Conservation (phyloP, 1,140 invertebrate species). For the Thaumatotibia leucotreta region DNA sequence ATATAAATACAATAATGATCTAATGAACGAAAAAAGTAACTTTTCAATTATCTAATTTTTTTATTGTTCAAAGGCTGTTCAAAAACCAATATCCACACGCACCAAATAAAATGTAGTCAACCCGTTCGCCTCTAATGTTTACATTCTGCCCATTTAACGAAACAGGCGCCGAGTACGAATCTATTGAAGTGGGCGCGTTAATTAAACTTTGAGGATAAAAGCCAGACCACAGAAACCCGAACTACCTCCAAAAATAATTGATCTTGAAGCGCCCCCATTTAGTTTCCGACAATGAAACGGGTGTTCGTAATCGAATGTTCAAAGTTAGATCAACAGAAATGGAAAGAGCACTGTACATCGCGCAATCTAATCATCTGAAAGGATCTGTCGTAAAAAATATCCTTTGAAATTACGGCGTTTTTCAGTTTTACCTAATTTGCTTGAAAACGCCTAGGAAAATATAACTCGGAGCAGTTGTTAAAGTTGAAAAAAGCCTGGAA, state of each 20-base stretch:
- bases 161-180: not conserved
- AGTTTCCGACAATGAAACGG: not conserved
- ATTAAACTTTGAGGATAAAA: slow-evolving; percentile 5
- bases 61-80: not conserved
- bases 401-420: not conserved
- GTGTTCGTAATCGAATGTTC: not conserved
- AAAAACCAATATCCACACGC: not conserved
- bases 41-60: too few relatives aligned
- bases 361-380: not conserved
- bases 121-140: not conserved
- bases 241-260: slow-evolving; percentile 13
- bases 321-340: not conserved
- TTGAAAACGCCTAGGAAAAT: not conserved
- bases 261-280: not conserved
- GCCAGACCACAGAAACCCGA: not conserved
- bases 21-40: too few relatives aligned
- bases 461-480: not conserved
- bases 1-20: too few relatives aligned
- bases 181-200: slow-evolving; percentile 3
- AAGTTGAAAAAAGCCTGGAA: not conserved
- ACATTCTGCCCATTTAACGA: slow-evolving; percentile 6
- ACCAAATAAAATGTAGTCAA: too few relatives aligned
- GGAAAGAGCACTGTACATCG: not conserved
- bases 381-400: not conserved
- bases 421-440: not conserved